Evolutionary conservation across 2,113 vertebrate genomes (phyloP), one percentile per base, ranked within the genome.

Genomic region (Pluvianellus socialis): DNA sequence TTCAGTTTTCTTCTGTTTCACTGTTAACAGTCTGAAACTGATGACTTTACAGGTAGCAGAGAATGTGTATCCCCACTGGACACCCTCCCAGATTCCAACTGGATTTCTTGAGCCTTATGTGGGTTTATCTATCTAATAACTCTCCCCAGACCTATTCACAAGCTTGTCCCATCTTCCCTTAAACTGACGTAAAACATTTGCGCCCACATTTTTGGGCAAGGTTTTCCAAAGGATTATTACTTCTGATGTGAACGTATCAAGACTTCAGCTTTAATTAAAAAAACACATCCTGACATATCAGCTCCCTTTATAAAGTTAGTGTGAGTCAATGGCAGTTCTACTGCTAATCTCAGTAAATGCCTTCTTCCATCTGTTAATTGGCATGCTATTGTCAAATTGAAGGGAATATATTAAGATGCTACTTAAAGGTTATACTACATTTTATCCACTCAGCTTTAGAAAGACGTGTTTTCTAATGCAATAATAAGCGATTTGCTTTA

Each of bases 361-460:
- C 56, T 63, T 84, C 38, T 22, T 92, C 90, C 63, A 86, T 79
- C 92, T 93, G 88, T 66, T 91, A 96, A 91, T 81, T 93, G 87
- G 53, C 74, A 83, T 53, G 32, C 22, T 66, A 90, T 9, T 92
- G 95, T 80, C 72, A 94, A 86, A 80, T 12, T 56, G 38, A 93
- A 20, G 15, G 44, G 59, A 93, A 84, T 30, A 80, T 49, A 76
- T 55, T 93, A 84, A 74, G 35, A 49, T 13, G 5, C 33, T 79
- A 22, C 71, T 86, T 92, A 92, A 92, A 92, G 50, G 55, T 88
- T 86, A 88, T 16, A 70, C 7, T 42, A 53, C 38, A 42, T 85
- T 93, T 95, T 75, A 93, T 19, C 33, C 47, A 56, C 28, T 65
- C 62, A 45, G 53, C 20, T 76, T 86, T 55, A 40, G 42, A 82